Evolutionary conservation across 2,888 invertebrate species (phyloP).

Genomic region (Polyommatus icarus): DNA sequence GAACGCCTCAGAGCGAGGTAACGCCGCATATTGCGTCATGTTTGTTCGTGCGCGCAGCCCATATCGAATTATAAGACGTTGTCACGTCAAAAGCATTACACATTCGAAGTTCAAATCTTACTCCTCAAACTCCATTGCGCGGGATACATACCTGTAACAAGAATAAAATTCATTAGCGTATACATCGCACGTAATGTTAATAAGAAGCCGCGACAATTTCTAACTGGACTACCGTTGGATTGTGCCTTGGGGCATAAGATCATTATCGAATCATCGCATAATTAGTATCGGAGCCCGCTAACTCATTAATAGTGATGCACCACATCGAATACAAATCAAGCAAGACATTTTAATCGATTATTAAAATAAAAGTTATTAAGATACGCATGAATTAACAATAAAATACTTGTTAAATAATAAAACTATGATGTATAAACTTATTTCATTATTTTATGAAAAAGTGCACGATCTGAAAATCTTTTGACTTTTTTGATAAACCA

Average conservation of each 20-base stretch:
- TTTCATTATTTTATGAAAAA: background rate
- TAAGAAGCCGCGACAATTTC: background rate
- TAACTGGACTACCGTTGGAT: background rate
- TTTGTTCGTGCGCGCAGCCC: no score
- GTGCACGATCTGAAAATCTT: background rate
- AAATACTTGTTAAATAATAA: background rate
- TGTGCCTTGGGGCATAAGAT: background rate
- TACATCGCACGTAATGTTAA: background rate
- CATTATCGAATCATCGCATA: slow-evolving; percentile 8
- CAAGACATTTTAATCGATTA: background rate
- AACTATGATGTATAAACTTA: background rate
- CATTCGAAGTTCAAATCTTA: no score
- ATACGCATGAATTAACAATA: no score
- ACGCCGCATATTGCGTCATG: no score
- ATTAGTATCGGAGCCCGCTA: background rate
- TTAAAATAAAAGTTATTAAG: background rate
- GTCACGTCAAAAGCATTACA: no score
- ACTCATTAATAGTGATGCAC: background rate
- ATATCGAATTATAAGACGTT: no score
- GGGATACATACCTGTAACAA: slow-evolving; percentile 13
- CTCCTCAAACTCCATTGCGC: background rate
- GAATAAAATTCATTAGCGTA: slow-evolving; percentile 13
- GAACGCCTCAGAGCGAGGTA: no score
- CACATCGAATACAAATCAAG: slow-evolving; percentile 1
- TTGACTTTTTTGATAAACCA: background rate